phyloP scores from a whole-genome alignment of 92 coral and sea anemone species.

The Parazoanthus atlanticus region DNA sequence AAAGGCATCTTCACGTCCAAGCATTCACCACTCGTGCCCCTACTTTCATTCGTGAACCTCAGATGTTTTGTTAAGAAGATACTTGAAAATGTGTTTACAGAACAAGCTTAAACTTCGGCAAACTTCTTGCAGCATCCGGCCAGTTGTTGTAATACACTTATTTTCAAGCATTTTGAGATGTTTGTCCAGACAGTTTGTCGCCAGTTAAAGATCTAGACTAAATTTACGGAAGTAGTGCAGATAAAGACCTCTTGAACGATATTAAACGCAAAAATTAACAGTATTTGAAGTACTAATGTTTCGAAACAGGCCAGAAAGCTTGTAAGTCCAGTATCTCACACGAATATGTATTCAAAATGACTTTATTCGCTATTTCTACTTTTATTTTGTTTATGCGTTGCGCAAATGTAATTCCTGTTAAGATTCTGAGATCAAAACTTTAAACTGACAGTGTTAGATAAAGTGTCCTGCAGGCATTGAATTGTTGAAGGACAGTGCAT shows the following conservation, averaged over 20 bases:
- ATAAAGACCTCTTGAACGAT: constrained; percentile 7
- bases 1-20: neutral
- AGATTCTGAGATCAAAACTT: neutral
- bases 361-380: neutral
- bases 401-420: neutral
- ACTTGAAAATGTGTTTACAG: neutral
- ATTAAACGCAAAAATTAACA: neutral
- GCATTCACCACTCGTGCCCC: neutral
- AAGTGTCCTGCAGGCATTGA: neutral
- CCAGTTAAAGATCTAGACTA: neutral
- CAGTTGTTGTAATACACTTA: neutral
- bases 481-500: neutral
- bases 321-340: neutral
- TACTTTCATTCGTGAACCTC: neutral
- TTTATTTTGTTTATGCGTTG: neutral
- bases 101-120: neutral
- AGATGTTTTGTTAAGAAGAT: neutral
- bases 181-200: constrained; percentile 30
- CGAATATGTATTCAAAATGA: neutral
- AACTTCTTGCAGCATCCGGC: constrained; percentile 13
- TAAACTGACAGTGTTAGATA: neutral
- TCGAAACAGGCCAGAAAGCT: neutral
- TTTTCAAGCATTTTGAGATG: neutral
- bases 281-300: neutral
- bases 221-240: constrained; percentile 2